Evolutionary conservation across 2,888 invertebrate species (phyloP), one percentile per base, ranked within the genome.

Genomic region (Stenurella melanura): DNA sequence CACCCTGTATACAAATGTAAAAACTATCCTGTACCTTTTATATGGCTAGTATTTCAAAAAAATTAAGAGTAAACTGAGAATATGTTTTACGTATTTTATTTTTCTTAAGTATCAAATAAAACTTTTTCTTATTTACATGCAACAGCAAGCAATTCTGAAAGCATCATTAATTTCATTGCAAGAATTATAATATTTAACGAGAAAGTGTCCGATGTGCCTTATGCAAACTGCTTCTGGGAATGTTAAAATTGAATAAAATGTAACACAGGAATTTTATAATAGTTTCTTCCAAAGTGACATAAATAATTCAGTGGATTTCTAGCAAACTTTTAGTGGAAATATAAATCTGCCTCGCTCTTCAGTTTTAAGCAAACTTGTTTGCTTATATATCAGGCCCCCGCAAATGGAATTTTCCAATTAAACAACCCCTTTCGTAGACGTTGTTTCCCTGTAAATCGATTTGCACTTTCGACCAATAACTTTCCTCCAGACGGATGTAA

Each of bases 231-330:
- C 30, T 64, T 42, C 70, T 30, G 38, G 42, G 72, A 78, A 76
- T 71, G 75, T 78, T 77, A 78, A 81, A 80, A 76, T 72, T 73
- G 79, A 78, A 79, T 79, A 79, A 79, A 81, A 76, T 81, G 78
- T 79, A 81, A 76, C 78, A 74, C 68, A 60, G 73, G 78, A 75
- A 77, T 78, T 81, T 80, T 77, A 67, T 79, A 81, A 81, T 69
- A 69, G 79, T 73, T 75, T 74, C 73, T 74, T 80, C 77, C 74
- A 76, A 79, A 77, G 78, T 72, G 73, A 61, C 76, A 82, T 82
- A 81, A 81, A 82, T 82, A 81, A 82, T 81, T 81, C 82, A 82
- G 77, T 78, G 78, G 79, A 79, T 80, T 70, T 70, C 70, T 60
- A 60, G 70, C 60, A 79, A 76, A 80, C 68, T 80, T 80, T 78